Evolutionary conservation across 2,113 vertebrate genomes (phyloP).

Genomic region (Neolamprologus fasciatus): DNA sequence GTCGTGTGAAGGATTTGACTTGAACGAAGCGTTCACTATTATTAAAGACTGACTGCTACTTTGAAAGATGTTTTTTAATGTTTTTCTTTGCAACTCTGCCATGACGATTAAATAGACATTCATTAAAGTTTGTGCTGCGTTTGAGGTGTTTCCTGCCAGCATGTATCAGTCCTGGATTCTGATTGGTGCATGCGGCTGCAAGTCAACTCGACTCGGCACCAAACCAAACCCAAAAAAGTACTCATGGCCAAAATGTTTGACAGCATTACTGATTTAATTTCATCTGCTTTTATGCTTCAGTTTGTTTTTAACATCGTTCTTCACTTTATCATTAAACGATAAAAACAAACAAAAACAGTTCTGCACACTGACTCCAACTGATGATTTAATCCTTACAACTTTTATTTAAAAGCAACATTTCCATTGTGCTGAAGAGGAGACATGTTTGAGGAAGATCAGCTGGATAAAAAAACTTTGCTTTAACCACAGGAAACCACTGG

Average conservation of each 20-base stretch:
- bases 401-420: background rate
- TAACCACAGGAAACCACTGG: background rate
- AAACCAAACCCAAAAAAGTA: background rate
- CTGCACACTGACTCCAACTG: background rate
- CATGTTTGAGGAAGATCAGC: background rate
- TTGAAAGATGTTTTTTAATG: conserved; percentile 9
- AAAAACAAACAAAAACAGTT: background rate
- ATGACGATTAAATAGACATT: conserved; percentile 57
- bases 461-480: background rate
- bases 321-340: background rate
- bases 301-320: background rate
- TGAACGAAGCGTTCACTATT: conserved; percentile 50
- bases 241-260: fast-evolving
- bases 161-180: background rate
- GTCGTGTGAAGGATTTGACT: conserved; percentile 59
- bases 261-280: background rate
- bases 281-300: background rate
- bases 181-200: background rate
- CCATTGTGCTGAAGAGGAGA: background rate
- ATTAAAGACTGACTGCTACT: conserved; percentile 57
- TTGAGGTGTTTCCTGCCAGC: background rate
- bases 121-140: background rate
- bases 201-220: fast-evolving
- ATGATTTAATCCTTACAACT: background rate
- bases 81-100: conserved; percentile 36